Evolutionary conservation across 2,888 invertebrate species (phyloP).

Genomic region (Nasonovia ribisnigri): DNA sequence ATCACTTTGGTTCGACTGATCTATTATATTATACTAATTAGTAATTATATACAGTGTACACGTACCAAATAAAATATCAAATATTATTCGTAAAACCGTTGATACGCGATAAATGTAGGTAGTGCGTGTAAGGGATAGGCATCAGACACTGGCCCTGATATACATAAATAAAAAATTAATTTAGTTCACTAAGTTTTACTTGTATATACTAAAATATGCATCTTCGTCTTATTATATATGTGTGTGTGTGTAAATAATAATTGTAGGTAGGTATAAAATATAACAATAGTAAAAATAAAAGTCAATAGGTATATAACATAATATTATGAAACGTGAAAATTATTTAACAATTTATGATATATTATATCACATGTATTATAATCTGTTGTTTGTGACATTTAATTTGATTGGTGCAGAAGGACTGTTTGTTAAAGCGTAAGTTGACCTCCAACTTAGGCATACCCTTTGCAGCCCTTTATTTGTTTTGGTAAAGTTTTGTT

Average conservation of each 20-base stretch:
- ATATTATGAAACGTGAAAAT: background rate
- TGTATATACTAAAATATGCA: background rate
- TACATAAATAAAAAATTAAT: background rate
- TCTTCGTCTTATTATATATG: background rate
- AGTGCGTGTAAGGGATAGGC: background rate
- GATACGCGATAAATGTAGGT: background rate
- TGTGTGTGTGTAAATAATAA: background rate
- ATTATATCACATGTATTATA: background rate
- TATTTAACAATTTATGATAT: background rate
- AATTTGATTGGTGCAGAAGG: background rate
- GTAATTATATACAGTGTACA: background rate
- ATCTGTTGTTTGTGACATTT: background rate
- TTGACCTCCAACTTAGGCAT: background rate
- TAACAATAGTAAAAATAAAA: background rate
- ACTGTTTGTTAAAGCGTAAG: background rate
- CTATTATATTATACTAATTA: slow-evolving; percentile 13
- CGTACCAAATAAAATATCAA: background rate
- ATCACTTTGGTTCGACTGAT: slow-evolving; percentile 38
- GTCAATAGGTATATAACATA: background rate
- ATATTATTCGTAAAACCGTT: background rate
- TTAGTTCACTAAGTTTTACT: background rate
- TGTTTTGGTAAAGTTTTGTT: background rate
- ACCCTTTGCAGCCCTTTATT: background rate
- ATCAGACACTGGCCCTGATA: background rate
- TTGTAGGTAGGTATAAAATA: background rate